A percentile compares a stretch with the other conserved stretches of the same genome.
Conservation (phyloP, 2,888 invertebrate species). For the Lymantria dispar region DNA sequence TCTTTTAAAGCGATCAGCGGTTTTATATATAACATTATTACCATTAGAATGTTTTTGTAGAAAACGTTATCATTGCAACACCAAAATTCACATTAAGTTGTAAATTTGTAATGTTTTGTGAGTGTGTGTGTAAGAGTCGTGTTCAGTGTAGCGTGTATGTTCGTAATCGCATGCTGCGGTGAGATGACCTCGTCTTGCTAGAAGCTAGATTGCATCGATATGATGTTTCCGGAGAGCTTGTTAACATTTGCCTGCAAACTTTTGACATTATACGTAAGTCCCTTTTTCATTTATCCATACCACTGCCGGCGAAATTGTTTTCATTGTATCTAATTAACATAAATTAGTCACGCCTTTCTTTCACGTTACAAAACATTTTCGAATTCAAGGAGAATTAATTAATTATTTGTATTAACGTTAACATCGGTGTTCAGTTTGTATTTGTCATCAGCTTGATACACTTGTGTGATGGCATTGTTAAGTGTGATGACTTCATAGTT, state of each 20-base stretch:
- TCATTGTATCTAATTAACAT: neutral
- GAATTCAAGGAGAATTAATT: constrained; percentile 1
- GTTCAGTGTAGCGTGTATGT: constrained; percentile 22
- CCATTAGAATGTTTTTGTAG: constrained; percentile 16
- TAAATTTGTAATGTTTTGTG: constrained; percentile 25
- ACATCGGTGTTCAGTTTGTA: constrained; percentile 33
- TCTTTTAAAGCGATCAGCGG: constrained; percentile 40
- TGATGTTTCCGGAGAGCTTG: constrained; percentile 52
- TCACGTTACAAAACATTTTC: neutral
- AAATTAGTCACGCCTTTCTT: constrained; percentile 1
- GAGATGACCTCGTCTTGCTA: constrained; percentile 47
- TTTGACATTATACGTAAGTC: constrained; percentile 49
- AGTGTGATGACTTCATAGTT: constrained; percentile 45
- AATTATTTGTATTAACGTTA: neutral
- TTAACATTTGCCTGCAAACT: constrained; percentile 43
- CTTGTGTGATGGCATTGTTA: constrained; percentile 44
- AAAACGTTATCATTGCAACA: constrained; percentile 12
- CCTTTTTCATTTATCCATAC: constrained; percentile 3
- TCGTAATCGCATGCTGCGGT: constrained; percentile 38
- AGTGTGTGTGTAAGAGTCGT: constrained; percentile 33
- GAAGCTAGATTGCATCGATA: constrained; percentile 40
- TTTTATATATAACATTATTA: constrained; percentile 23
- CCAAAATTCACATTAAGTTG: constrained; percentile 3
- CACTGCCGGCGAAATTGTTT: neutral
- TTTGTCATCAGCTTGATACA: constrained; percentile 47